Evolutionary conservation across 2,888 invertebrate species (phyloP), one percentile per base, ranked within the genome.

Genomic region (Diloba caeruleocephala): DNA sequence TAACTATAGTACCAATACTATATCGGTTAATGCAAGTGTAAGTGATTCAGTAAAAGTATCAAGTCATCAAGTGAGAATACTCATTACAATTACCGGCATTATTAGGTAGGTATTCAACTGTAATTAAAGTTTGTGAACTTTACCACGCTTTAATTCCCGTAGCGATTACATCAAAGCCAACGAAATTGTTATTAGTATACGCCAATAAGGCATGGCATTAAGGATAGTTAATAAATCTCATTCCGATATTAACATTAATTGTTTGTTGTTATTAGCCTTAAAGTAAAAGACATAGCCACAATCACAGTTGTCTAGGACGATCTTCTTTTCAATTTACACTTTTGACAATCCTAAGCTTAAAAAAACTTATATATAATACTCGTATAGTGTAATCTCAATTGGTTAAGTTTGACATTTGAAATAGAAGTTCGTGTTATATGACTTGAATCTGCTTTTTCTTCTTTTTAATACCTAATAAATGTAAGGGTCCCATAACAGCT

Each of bases 111-210:
- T 37, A 8, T 26, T 31, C 36, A 25, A 34, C 14, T 37, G 23
- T 50, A 17, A 39, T 44, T 42, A 43, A 44, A 13, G 21, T 17
- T 5, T 26, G 14, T 46, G 25, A 56, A 49, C 45, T 49, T 56
- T 49, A 60, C 50, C 32, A 49, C 39, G 49, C 45, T 52, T 43
- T 33, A 37, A 46, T 43, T 52, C 36, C 45, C 29, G 23, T 29
- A 50, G n/a, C 14, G 6, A 52, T 61, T 50, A 48, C 41, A 21
- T 46, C 12, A 43, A 41, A 23, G 10, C 17, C 36, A 48, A 48
- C 13, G 8, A 17, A 44, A 50, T 57, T 37, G 26, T 44, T 46
- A 4, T 37, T n/a, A 28, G 10, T 43, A 26, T 13, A 36, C 12
- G 32, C 13, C 12, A 28, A 37, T 36, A 49, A 46, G 23, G 17